These are phyloP conservation scores for Garrulus glandarius DNA, from an alignment of 2,797 vertebrate species.

Conservation along the genomic window DNA sequence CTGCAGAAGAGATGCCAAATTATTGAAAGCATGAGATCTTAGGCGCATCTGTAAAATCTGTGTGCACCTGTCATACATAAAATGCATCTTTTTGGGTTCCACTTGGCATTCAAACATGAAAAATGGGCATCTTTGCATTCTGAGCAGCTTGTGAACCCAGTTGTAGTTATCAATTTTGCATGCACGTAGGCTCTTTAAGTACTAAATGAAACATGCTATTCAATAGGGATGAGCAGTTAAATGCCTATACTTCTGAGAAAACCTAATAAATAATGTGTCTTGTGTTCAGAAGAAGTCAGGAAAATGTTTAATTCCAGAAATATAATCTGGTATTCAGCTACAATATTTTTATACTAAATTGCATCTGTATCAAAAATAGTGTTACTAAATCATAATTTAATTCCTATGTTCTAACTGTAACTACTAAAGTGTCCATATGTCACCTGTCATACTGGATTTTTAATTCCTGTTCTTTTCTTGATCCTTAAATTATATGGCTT, in stretches of 20 bases:
- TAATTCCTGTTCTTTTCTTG: background rate
- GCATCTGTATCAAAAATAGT: background rate
- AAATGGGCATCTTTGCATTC: constrained; percentile 2
- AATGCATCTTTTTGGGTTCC: background rate
- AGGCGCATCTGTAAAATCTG: background rate
- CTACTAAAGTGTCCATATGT: background rate
- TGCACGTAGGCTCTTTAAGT: background rate
- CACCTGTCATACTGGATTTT: background rate
- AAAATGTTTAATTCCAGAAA: background rate
- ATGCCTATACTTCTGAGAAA: background rate
- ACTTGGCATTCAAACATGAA: constrained; percentile 19
- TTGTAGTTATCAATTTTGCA: constrained; percentile 28
- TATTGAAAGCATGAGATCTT: constrained; percentile 12
- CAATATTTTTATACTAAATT: background rate
- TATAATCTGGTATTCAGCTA: background rate
- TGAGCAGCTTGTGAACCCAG: background rate
- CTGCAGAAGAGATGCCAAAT: constrained; percentile 24
- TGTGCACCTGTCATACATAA: background rate
- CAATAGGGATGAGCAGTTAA: constrained; percentile 2
- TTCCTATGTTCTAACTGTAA: background rate
- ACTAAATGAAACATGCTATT: constrained; percentile 10
- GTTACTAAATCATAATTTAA: background rate
- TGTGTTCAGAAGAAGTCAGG: background rate
- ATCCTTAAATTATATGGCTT: background rate
- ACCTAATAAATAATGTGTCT: background rate